These are phyloP conservation scores for Erpornis zantholeuca DNA, from an alignment of 2,113 vertebrate genomes.

Conservation along the genomic window DNA sequence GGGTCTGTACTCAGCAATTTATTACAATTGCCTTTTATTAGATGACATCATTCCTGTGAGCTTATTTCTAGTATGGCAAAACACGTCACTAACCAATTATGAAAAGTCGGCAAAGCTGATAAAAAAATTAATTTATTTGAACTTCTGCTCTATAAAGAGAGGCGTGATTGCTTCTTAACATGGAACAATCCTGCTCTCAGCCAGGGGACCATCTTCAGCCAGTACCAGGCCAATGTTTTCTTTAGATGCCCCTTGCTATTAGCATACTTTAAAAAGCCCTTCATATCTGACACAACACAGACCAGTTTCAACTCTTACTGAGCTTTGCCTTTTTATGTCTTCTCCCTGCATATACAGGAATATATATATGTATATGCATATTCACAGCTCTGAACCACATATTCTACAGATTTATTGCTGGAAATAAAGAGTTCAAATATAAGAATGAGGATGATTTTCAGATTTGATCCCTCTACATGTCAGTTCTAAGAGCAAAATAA, in stretches of 20 bases:
- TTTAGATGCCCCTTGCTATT: not conserved
- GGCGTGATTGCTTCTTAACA: not conserved
- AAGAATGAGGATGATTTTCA: not conserved
- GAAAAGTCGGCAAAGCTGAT: not conserved
- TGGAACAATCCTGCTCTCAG: not conserved
- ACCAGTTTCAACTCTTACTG: not conserved
- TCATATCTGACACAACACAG: not conserved
- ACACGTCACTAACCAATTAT: not conserved
- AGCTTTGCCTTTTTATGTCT: not conserved
- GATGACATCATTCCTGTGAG: not conserved
- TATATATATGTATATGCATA: too few species aligned
- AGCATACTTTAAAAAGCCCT: not conserved
- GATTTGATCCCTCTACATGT: not conserved
- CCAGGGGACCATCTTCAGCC: not conserved
- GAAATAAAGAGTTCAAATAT: not conserved
- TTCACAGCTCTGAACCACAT: not conserved
- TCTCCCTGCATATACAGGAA: not conserved
- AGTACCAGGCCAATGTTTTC: not conserved
- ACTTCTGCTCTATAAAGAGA: not conserved
- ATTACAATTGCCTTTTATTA: not conserved
- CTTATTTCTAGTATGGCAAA: not conserved
- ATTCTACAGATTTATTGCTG: not conserved
- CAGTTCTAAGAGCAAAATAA: not conserved
- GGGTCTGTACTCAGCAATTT: not conserved
- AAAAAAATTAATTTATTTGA: not conserved